Base-by-base conservation (phyloP, 2,113 vertebrate species). In the Notarius lentiginosus region DNA sequence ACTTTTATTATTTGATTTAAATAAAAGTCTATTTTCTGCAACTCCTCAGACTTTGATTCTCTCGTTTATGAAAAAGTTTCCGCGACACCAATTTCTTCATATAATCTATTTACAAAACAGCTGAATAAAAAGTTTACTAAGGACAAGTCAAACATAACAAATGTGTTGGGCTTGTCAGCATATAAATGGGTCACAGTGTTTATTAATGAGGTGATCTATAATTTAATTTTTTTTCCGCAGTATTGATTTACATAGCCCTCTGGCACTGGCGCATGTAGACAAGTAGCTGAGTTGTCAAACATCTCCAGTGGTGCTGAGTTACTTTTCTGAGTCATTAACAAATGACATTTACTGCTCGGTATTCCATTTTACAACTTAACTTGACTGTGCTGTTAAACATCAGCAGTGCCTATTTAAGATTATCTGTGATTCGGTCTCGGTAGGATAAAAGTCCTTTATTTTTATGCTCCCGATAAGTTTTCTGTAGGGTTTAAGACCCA, bases 241-340 rank as follows among this genome's bases (percentile, higher is more conserved):
- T 79, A 79, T 56, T 27, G 24, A 58, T 30, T 34, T 79, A 27
- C 14, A 24, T 24, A 15, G 51, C 12, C 27, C 49, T 53, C 12
- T 77, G 17, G 12, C 51, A 53, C 24, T n/a, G 0, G 75, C 12
- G n/a, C 4, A 47, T 47, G 34, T 4, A 47, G 7, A 3, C 18
- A 17, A 41, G 30, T 4, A 73, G 47, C 2, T 0, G 20, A 77
- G 49, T n/a, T 51, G 20, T 75, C 20, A 49, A 49, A 70, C 4
- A 18, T 72, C 66, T 68, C 12, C 66, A 30, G 66, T 30, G 27
- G n/a, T 17, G 10, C 20, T 53, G 11, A n/a, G 41, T 47, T 51
- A 76, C 49, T 51, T 76, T 76, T 53, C 72, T 75, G 49, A 75
- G 41, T 47, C 49, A 47, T 75, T 75, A 73, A 73, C 72, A 73